phyloP scores from a whole-genome alignment of 2,888 invertebrate genomes.

The Morinoia aosen region DNA sequence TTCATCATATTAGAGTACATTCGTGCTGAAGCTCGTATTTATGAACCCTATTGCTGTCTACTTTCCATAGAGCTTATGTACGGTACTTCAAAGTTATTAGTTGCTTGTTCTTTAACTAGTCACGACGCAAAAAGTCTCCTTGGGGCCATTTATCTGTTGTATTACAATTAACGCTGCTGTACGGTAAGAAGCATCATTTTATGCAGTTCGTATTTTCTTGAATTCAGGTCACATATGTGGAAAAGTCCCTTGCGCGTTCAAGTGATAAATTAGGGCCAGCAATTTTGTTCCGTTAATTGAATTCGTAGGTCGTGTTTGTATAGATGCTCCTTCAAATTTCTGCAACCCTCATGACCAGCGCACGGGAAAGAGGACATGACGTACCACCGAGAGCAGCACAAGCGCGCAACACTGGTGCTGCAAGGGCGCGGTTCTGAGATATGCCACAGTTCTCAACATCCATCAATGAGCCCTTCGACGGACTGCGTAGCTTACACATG shows the following conservation, averaged over 20 bases:
- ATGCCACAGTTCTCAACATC: background rate
- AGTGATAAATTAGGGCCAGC: background rate
- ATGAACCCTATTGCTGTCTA: background rate
- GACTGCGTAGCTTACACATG: background rate
- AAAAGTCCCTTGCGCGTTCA: background rate
- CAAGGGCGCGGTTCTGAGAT: background rate
- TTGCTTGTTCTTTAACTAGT: background rate
- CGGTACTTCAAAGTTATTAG: background rate
- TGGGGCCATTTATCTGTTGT: background rate
- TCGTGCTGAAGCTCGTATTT: background rate
- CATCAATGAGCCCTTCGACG: background rate
- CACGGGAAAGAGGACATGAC: background rate
- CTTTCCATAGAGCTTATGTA: background rate
- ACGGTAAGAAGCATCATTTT: background rate
- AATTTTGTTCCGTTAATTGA: background rate
- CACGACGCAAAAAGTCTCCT: too few relatives aligned
- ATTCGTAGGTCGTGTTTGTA: background rate
- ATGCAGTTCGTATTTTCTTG: background rate
- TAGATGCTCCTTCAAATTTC: background rate
- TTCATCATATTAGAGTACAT: background rate
- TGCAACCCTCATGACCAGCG: background rate
- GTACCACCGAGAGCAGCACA: background rate
- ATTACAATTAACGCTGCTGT: background rate
- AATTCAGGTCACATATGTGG: background rate
- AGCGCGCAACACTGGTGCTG: background rate